Conservation (phyloP, 2,888 invertebrate genomes). For the Formica aserva region DNA sequence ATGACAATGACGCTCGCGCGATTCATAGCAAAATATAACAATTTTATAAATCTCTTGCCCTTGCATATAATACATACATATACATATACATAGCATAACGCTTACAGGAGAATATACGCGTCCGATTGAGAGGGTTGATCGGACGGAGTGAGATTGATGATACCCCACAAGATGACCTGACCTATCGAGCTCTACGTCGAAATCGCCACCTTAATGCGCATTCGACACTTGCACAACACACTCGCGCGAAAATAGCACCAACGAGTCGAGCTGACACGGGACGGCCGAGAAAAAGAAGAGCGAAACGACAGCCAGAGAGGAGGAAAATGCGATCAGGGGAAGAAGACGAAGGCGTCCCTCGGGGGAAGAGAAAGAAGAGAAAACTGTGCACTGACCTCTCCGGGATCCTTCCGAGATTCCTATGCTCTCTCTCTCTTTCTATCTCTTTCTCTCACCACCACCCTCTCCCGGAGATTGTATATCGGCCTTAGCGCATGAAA, state of each 20-base stretch:
- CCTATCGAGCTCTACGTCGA: conserved; percentile 37
- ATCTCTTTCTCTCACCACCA: background rate
- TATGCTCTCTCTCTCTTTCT: conserved; percentile 10
- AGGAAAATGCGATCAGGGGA: conserved; percentile 48
- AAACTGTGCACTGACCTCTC: conserved; percentile 37
- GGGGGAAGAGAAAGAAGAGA: conserved; percentile 12
- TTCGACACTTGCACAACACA: conserved; percentile 85
- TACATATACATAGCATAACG: background rate
- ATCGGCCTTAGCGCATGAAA: conserved; percentile 23
- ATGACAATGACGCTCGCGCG: background rate
- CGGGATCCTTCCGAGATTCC: conserved; percentile 19
- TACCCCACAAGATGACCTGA: conserved; percentile 18
- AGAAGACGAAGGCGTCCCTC: conserved; percentile 42
- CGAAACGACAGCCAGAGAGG: conserved; percentile 68
- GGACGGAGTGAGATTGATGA: background rate
- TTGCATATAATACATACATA: background rate
- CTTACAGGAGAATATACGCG: background rate
- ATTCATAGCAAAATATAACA: conserved; percentile 5
- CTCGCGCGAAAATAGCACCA: conserved; percentile 80
- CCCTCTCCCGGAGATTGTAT: conserved; percentile 7
- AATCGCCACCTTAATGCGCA: conserved; percentile 76
- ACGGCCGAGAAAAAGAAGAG: conserved; percentile 47
- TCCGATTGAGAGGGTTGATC: background rate
- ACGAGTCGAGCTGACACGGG: conserved; percentile 79
- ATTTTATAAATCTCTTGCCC: background rate